Evolutionary conservation across 2,113 vertebrate genomes (phyloP).

Genomic region (Limnothrissa miodon): DNA sequence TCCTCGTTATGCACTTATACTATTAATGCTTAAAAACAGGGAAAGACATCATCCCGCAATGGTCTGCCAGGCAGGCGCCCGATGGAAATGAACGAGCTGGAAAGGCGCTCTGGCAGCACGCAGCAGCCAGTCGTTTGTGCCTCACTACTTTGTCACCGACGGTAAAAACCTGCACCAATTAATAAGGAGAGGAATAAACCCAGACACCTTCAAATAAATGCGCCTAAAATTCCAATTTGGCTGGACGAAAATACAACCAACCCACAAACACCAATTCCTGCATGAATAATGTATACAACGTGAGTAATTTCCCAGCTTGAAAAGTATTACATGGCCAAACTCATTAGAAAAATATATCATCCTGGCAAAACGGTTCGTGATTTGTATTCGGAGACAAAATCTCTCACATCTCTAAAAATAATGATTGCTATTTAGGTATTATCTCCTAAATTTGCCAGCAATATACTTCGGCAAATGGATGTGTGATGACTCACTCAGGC

Average conservation of each 20-base stretch:
- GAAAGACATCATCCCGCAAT: conserved; percentile 43
- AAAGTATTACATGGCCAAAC: conserved; percentile 36
- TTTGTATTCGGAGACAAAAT: conserved; percentile 36
- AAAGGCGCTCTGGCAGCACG: conserved; percentile 41
- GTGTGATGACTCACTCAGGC: background rate
- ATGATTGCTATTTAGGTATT: background rate
- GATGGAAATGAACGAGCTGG: conserved; percentile 49
- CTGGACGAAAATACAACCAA: conserved; percentile 25
- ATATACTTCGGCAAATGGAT: background rate
- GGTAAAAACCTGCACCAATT: conserved; percentile 53
- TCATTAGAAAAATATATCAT: conserved; percentile 44
- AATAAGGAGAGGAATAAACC: conserved; percentile 42
- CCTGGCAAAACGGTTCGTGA: conserved; percentile 35
- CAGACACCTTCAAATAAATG: conserved; percentile 45
- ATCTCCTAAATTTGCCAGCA: background rate
- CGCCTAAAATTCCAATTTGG: conserved; percentile 38
- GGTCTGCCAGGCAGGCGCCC: conserved; percentile 51
- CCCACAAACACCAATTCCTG: conserved; percentile 24
- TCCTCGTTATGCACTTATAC: conserved; percentile 49
- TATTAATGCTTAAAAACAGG: conserved; percentile 56
- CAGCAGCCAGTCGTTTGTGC: conserved; percentile 50
- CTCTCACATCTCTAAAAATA: background rate
- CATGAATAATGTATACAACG: conserved; percentile 38
- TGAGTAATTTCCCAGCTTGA: conserved; percentile 36
- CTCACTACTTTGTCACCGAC: conserved; percentile 37